Evolutionary conservation across 2,888 invertebrate genomes (phyloP).

Genomic region (Melanargia galathea): DNA sequence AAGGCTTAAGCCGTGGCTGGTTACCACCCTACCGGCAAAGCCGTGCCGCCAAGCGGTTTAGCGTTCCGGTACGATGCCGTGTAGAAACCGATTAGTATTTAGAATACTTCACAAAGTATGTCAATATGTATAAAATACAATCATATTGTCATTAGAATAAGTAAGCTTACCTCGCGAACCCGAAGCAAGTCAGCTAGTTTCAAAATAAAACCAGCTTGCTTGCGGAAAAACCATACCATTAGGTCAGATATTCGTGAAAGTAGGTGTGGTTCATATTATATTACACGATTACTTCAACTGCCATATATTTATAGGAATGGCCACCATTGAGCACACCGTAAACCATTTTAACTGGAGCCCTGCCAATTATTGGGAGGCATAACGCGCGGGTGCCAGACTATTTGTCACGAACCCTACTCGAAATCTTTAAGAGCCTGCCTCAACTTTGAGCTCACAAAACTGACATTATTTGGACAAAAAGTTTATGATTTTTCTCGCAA

Average conservation of each 20-base stretch:
- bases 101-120: too few species aligned
- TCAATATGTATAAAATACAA: too few species aligned
- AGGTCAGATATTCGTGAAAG: not conserved
- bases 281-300: constrained; percentile 10
- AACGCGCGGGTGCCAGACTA: constrained; percentile 27
- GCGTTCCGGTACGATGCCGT: too few species aligned
- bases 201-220: too few species aligned
- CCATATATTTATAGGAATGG: constrained; percentile 15
- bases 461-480: not conserved
- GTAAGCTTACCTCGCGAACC: too few species aligned
- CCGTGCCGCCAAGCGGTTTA: too few species aligned
- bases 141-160: too few species aligned
- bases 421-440: constrained; percentile 1
- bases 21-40: too few species aligned
- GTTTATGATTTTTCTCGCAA: not conserved
- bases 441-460: not conserved
- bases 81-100: too few species aligned
- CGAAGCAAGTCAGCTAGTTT: too few species aligned
- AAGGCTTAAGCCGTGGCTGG: too few species aligned
- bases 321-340: constrained; percentile 15
- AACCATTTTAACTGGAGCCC: constrained; percentile 29
- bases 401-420: constrained; percentile 14
- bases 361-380: constrained; percentile 28
- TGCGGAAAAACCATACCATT: too few species aligned
- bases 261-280: not conserved